phyloP scores from a whole-genome alignment of 2,888 invertebrate genomes.

The Epinotia bilunana region DNA sequence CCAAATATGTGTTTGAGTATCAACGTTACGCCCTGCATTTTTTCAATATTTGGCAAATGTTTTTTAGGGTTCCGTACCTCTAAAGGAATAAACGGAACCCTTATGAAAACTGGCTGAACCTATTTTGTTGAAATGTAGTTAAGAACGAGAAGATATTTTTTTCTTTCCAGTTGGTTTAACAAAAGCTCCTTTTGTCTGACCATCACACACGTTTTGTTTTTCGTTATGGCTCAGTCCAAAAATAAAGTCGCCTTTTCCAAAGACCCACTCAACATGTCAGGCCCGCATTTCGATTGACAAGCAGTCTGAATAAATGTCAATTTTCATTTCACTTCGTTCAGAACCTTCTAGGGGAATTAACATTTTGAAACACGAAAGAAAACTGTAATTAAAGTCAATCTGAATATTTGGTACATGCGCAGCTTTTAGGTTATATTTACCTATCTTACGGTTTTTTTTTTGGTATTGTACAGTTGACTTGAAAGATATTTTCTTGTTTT shows the following conservation, averaged over 20 bases:
- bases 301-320: constrained; percentile 6
- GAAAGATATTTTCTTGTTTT: too few relatives aligned
- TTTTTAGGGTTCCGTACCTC: too few relatives aligned
- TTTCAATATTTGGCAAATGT: too few relatives aligned
- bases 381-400: background rate
- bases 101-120: too few relatives aligned
- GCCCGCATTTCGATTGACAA: background rate
- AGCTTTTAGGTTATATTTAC: background rate
- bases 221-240: background rate
- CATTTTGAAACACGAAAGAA: background rate
- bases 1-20: too few relatives aligned
- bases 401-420: background rate
- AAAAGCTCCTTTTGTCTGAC: background rate
- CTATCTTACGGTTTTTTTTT: background rate
- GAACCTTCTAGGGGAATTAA: background rate
- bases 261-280: background rate
- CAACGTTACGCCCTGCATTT: too few relatives aligned
- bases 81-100: too few relatives aligned
- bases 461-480: too few relatives aligned
- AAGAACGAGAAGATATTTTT: too few relatives aligned
- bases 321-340: background rate
- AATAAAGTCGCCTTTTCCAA: background rate
- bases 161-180: background rate
- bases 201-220: background rate
- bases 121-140: too few relatives aligned